Evolutionary conservation across 2,797 vertebrate genomes (phyloP).

Genomic region (Pseudochromis fuscus): DNA sequence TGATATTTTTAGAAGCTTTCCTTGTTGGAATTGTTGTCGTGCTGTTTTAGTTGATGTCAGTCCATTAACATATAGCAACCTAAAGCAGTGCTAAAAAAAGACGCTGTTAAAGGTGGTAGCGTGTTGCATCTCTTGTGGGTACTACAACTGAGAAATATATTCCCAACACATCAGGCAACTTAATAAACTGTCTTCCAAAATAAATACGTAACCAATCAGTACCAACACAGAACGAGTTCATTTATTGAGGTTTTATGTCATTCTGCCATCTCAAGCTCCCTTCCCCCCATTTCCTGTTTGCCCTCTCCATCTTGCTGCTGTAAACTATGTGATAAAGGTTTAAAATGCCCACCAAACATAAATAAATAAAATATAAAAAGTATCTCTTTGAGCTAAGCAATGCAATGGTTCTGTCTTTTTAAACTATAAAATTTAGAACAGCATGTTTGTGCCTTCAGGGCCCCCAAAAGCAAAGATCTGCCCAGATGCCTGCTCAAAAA

Average conservation of each 20-base stretch:
- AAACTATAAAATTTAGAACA: constrained; percentile 12
- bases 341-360: not conserved
- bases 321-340: not conserved
- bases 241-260: too few relatives aligned
- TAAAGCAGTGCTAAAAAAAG: too few relatives aligned
- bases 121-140: too few relatives aligned
- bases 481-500: constrained; percentile 18
- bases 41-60: too few relatives aligned
- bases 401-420: not conserved
- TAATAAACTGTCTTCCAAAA: not conserved
- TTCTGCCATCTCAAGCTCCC: not conserved
- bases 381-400: not conserved
- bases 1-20: too few relatives aligned
- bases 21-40: too few relatives aligned
- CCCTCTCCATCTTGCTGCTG: not conserved
- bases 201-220: not conserved
- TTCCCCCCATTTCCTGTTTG: not conserved
- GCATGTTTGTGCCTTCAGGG: constrained; percentile 11
- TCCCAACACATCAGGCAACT: not conserved
- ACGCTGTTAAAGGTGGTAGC: too few relatives aligned
- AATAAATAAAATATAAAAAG: constrained; percentile 3
- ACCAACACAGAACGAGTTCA: too few relatives aligned
- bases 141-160: too few relatives aligned
- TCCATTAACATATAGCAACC: too few relatives aligned
- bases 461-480: constrained; percentile 6